These are phyloP conservation scores for Gymnocephalus cernua DNA, from an alignment of 2,113 vertebrate genomes.

Conservation along the genomic window DNA sequence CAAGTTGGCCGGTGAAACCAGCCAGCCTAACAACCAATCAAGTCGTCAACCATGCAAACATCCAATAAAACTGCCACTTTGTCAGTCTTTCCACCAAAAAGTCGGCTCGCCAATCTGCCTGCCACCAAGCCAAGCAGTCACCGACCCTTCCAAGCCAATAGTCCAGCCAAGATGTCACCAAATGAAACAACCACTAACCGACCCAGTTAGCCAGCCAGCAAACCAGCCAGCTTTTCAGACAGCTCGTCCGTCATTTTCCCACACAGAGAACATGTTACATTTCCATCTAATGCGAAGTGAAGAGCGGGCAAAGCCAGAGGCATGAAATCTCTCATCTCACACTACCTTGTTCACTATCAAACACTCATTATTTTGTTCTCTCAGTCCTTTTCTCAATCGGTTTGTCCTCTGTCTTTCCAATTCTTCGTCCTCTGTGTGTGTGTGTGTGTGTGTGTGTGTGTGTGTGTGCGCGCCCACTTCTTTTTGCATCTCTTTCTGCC, in stretches of 20 bases:
- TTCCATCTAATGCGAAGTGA: conserved; percentile 54
- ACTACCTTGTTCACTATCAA: conserved; percentile 46
- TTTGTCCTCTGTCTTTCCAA: conserved; percentile 30
- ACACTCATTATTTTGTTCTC: conserved; percentile 55
- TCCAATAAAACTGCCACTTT: conserved; percentile 10
- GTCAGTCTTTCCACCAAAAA: conserved; percentile 1
- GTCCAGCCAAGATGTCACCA: conserved; percentile 20
- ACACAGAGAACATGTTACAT: conserved; percentile 33
- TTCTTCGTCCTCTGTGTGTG: not conserved
- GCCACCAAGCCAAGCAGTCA: not conserved
- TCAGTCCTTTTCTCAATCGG: conserved; percentile 23
- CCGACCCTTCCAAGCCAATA: not conserved
- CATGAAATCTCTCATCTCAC: conserved; percentile 61
- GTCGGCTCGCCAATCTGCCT: not conserved
- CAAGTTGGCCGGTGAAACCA: not conserved
- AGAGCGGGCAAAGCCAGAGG: conserved; percentile 39
- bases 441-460: not conserved
- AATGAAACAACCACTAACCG: conserved; percentile 5
- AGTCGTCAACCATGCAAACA: conserved; percentile 4
- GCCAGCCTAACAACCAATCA: not conserved
- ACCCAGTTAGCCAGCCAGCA: not conserved
- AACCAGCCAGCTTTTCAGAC: conserved; percentile 6
- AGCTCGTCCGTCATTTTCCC: conserved; percentile 18
- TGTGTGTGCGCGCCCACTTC: not conserved
- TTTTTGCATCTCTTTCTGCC: conserved; percentile 16